Evolutionary conservation across 2,888 invertebrate genomes (phyloP), one percentile per base, ranked within the genome.

Genomic region (Thecocarcelia acutangulata): DNA sequence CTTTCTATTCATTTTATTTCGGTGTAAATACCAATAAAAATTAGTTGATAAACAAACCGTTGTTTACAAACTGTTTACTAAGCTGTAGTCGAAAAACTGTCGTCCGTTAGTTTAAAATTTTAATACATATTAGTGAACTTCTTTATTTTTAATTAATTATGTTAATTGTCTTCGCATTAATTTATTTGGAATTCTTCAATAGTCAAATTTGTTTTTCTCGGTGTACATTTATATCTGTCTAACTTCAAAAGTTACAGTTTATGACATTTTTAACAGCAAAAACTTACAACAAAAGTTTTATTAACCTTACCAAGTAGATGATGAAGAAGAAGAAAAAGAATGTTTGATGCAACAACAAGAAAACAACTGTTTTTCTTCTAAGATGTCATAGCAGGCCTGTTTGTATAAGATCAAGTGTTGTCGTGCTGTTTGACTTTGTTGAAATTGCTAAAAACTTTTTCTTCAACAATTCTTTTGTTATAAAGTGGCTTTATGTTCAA

Each of bases 231-330:
- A 15, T 56, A 40, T 21, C 48, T 11, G 9, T 8, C 40, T 37
- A 58, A 33, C 5, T 24, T 68, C n/a, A 21, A 33, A 61, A 61
- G 73, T 54, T 66, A 61, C 66, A 73, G 73, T 73, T 79, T 73
- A 69, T 69, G 79, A 69, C 74, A 74, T 80, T 69, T 69, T 74
- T 15, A 61, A 58, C 68, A 69, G 69, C 48, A 58, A 48, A 73
- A 73, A 59, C 24, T 21, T 0, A 46, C n/a, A 12, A 19, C 12
- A 13, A 69, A 33, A 70, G 33, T 63, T 74, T 76, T 76, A 76
- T 76, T 63, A 69, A 33, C 33, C 33, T 33, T 33, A 6, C 33
- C 9, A 9, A 33, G 33, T 6, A 33, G 33, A 33, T 8, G 33
- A 9, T 8, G 33, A 33, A 9, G 33, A 9, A 33, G 33, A 1